phyloP scores from a whole-genome alignment of 2,797 vertebrate species.

The Sternarchorhynchus goeldii region DNA sequence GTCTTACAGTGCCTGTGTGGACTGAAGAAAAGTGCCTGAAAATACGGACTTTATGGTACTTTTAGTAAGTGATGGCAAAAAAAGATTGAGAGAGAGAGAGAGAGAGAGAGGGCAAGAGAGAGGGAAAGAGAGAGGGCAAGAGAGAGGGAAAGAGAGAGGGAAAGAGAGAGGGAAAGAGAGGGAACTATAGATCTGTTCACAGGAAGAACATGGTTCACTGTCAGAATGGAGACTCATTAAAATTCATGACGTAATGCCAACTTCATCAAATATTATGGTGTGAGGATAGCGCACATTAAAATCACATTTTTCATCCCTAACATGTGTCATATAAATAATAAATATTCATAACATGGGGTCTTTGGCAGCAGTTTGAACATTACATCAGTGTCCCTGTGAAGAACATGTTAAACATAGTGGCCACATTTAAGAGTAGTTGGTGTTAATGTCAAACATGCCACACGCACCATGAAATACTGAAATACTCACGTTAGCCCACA shows the following conservation, averaged over 20 bases:
- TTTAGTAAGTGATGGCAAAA: neutral
- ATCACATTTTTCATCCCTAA: neutral
- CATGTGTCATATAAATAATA: constrained; percentile 11
- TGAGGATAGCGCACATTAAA: neutral
- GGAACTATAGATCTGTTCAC: constrained; percentile 35
- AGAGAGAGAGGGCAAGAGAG: too few relatives aligned
- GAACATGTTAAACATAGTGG: constrained; percentile 1
- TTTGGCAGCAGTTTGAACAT: neutral
- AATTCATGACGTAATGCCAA: constrained; percentile 17
- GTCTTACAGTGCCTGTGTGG: constrained; percentile 4
- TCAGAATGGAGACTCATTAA: constrained; percentile 12
- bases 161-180: neutral
- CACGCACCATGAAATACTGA: constrained; percentile 35
- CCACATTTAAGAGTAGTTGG: constrained; percentile 31
- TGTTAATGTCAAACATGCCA: constrained; percentile 36
- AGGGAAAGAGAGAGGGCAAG: too few relatives aligned
- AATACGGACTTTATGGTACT: neutral
- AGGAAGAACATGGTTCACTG: constrained; percentile 16
- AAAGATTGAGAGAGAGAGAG: too few relatives aligned
- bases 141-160: neutral
- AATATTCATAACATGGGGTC: neutral
- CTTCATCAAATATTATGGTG: constrained; percentile 22
- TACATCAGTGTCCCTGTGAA: neutral
- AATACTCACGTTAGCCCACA: constrained; percentile 12
- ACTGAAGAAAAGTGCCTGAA: neutral